Conservation (phyloP, 2,797 vertebrate genomes). For the Darevskia nairensis region DNA sequence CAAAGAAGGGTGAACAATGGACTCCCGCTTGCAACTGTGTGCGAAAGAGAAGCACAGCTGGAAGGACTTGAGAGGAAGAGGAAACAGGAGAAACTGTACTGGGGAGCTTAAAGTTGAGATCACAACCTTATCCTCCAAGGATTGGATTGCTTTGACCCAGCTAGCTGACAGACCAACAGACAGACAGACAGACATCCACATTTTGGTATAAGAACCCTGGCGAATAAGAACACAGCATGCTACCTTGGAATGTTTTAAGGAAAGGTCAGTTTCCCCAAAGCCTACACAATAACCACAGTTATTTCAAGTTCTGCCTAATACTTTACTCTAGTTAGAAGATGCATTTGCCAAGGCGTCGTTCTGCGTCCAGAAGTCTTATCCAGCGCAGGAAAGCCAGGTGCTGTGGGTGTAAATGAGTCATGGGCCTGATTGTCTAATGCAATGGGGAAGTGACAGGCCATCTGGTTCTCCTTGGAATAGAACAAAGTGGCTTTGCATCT, state of each 20-base stretch:
- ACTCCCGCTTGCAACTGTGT: not conserved
- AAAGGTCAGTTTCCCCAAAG: not conserved
- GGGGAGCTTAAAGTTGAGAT: not conserved
- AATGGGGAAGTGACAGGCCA: not conserved
- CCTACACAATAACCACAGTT: not conserved
- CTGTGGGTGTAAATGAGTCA: constrained; percentile 13
- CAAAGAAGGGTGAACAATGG: too few species aligned
- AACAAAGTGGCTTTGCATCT: not conserved
- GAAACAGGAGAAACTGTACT: not conserved
- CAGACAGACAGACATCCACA: not conserved
- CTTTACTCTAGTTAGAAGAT: not conserved
- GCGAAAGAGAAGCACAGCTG: not conserved
- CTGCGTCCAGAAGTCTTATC: not conserved
- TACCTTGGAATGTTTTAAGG: constrained; percentile 1
- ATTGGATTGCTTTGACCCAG: not conserved
- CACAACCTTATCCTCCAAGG: not conserved
- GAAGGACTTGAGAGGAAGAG: too few species aligned
- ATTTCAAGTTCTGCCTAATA: not conserved
- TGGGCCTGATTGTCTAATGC: not conserved
- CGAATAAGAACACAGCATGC: not conserved
- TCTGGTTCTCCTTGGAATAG: not conserved
- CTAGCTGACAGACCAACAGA: too few species aligned
- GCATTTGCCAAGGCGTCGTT: not conserved
- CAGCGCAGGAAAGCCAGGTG: constrained; percentile 16
- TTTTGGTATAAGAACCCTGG: not conserved